These are phyloP conservation scores for Drosophila rubida DNA, from an alignment of 2,888 invertebrate genomes.

Conservation along the genomic window DNA sequence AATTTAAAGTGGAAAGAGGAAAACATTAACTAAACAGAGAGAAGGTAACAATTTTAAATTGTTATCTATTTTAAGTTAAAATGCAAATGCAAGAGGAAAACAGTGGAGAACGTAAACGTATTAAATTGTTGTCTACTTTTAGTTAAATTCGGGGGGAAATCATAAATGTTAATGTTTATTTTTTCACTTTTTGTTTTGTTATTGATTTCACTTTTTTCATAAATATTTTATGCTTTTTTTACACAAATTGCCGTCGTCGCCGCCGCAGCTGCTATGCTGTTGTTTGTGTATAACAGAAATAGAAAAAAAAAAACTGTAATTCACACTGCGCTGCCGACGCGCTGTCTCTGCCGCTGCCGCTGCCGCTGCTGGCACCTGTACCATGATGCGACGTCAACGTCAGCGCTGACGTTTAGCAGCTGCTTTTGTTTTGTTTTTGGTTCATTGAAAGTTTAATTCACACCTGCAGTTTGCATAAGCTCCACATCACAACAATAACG, in stretches of 20 bases:
- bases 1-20: conserved; percentile 43
- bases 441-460: conserved; percentile 57
- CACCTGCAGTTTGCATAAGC: conserved; percentile 55
- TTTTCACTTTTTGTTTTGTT: conserved; percentile 53
- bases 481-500: conserved; percentile 17
- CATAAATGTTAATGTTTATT: conserved; percentile 2
- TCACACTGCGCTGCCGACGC: conserved; percentile 19
- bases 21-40: conserved; percentile 9
- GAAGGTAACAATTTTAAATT: not conserved
- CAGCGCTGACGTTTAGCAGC: conserved; percentile 56
- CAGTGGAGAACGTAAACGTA: conserved; percentile 20
- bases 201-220: conserved; percentile 75
- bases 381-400: conserved; percentile 37
- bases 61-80: conserved; percentile 2
- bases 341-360: conserved; percentile 1
- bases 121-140: conserved; percentile 32
- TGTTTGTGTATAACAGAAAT: conserved; percentile 62
- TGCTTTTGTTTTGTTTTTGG: conserved; percentile 38
- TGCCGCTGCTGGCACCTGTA: conserved; percentile 49
- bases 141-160: not conserved
- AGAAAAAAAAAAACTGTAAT: conserved; percentile 45
- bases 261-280: conserved; percentile 21
- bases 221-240: conserved; percentile 59
- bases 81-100: too few relatives aligned
- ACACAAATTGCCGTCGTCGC: conserved; percentile 41